Evolutionary conservation across 2,888 invertebrate species (phyloP).

Genomic region (Agrotis ipsilon): DNA sequence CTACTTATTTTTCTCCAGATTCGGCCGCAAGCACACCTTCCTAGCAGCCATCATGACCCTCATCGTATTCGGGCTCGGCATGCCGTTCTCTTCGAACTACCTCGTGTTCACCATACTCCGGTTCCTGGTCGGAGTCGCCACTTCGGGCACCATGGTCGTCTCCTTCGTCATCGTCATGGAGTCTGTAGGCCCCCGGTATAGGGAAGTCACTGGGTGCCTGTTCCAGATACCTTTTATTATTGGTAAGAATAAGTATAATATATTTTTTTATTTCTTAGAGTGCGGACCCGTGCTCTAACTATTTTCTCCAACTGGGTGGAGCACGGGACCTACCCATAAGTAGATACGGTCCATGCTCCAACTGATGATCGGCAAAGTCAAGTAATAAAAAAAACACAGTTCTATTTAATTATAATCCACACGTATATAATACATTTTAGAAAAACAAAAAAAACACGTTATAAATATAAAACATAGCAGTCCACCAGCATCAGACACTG

Average conservation of each 20-base stretch:
- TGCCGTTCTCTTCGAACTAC: constrained; percentile 93
- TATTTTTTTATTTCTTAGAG: no score
- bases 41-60: constrained; percentile 93
- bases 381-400: no score
- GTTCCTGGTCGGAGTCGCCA: constrained; percentile 94
- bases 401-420: no score
- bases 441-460: no score
- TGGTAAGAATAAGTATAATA: constrained; percentile 81
- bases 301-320: no score
- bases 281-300: no score
- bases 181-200: constrained; percentile 89
- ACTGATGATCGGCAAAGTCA: no score
- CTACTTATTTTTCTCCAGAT: constrained; percentile 88
- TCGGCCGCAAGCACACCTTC: constrained; percentile 94
- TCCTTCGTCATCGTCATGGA: constrained; percentile 94
- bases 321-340: no score
- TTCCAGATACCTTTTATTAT: constrained; percentile 93
- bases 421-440: no score
- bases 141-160: constrained; percentile 96
- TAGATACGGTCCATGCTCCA: no score
- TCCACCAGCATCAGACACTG: no score
- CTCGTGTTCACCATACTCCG: constrained; percentile 92
- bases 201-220: constrained; percentile 91
- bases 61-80: constrained; percentile 92
- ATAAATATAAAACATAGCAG: no score